A percentile compares a stretch with the other conserved stretches of the same genome.
Conservation (phyloP, 2,888 invertebrate genomes). For the Mechanitis messenoides region DNA sequence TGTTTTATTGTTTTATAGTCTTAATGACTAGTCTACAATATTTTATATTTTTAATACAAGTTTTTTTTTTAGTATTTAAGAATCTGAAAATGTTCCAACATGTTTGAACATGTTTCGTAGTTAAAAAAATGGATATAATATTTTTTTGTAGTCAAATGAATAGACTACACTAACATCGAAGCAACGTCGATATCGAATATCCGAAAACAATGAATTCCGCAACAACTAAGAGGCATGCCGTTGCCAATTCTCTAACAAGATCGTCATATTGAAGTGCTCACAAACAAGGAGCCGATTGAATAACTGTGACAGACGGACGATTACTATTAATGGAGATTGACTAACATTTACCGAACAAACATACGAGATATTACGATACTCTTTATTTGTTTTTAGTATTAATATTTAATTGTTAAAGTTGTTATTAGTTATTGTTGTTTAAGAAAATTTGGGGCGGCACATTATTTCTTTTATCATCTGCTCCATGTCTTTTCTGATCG, state of each 20-base stretch:
- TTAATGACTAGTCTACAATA: too few species aligned
- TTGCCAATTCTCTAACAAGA: slow-evolving; percentile 41
- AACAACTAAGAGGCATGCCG: slow-evolving; percentile 25
- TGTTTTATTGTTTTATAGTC: too few species aligned
- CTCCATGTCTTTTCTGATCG: too few species aligned
- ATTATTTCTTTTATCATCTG: too few species aligned
- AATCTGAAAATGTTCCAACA: too few species aligned
- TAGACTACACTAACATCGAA: too few species aligned
- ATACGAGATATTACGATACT: background rate
- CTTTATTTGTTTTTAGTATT: background rate
- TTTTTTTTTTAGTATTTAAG: too few species aligned
- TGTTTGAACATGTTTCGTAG: too few species aligned
- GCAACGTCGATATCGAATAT: slow-evolving; percentile 10
- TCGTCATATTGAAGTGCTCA: slow-evolving; percentile 43
- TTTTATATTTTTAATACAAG: too few species aligned
- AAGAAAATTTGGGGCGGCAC: too few species aligned
- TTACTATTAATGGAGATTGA: slow-evolving; percentile 25
- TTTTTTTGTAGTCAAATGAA: too few species aligned
- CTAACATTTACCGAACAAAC: slow-evolving; percentile 6
- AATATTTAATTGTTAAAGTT: background rate
- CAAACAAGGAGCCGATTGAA: slow-evolving; percentile 41
- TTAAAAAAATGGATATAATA: too few species aligned
- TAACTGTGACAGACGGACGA: slow-evolving; percentile 31
- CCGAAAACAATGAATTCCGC: slow-evolving; percentile 27
- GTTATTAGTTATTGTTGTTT: background rate